Evolutionary conservation across 2,113 vertebrate genomes (phyloP).

Genomic region (Pollachius pollachius): DNA sequence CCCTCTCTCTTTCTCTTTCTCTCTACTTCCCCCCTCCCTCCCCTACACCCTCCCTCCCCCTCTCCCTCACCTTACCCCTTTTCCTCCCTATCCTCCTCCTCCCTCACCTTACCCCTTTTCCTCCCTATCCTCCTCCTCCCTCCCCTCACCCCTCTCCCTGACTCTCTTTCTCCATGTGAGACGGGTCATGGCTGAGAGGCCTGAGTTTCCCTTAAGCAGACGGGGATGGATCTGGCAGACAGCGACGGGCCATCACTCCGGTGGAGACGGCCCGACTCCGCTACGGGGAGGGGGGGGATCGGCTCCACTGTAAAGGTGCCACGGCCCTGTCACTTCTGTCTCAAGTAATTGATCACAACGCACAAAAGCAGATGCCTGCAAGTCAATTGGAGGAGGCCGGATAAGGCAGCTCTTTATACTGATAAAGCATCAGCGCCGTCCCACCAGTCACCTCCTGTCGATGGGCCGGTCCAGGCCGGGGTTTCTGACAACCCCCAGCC

Average conservation of each 20-base stretch:
- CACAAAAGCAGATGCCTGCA: conserved; percentile 70
- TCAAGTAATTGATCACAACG: conserved; percentile 72
- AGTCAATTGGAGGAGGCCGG: conserved; percentile 62
- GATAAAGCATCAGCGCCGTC: conserved; percentile 55
- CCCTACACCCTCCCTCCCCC: too few species aligned
- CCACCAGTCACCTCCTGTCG: conserved; percentile 44
- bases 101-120: too few species aligned
- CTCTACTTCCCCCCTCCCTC: too few species aligned
- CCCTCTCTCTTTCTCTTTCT: too few species aligned
- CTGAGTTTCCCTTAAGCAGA: conserved; percentile 47
- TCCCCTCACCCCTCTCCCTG: conserved; percentile 76
- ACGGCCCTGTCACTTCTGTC: conserved; percentile 72
- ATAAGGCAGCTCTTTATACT: conserved; percentile 58
- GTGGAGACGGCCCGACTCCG: conserved; percentile 20
- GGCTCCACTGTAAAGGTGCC: conserved; percentile 66
- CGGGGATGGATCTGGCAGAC: conserved; percentile 75
- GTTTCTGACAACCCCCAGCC: not conserved
- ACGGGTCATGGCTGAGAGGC: conserved; percentile 70
- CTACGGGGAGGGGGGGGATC: conserved; percentile 29
- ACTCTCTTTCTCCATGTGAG: conserved; percentile 57
- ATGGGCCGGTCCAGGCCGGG: conserved; percentile 10
- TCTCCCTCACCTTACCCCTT: conserved; percentile 53
- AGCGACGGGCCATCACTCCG: conserved; percentile 67
- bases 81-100: conserved; percentile 26
- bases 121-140: too few species aligned